phyloP scores from a whole-genome alignment of 1,140 invertebrate genomes.

The Sycophaga agraensis region DNA sequence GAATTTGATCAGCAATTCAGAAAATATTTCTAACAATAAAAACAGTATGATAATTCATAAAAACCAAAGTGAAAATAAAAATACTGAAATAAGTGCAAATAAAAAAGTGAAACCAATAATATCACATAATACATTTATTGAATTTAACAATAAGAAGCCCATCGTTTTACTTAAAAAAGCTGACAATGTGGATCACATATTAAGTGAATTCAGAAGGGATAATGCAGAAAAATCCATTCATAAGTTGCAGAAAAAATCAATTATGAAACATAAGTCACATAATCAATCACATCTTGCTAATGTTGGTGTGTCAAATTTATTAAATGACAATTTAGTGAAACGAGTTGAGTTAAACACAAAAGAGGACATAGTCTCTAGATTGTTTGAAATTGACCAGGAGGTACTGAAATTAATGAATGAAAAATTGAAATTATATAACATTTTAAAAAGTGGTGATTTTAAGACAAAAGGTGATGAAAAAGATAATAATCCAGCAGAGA shows the following conservation, averaged over 20 bases:
- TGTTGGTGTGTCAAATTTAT: background rate
- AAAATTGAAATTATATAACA: conserved; percentile 48
- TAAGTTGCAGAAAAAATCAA: conserved; percentile 14
- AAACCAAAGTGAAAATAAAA: no score
- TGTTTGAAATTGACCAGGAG: conserved; percentile 53
- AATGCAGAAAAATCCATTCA: conserved; percentile 3
- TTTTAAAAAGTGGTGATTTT: conserved; percentile 36
- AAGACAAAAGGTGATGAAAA: background rate
- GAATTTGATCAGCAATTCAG: no score
- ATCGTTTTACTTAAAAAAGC: conserved; percentile 36
- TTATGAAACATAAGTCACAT: conserved; percentile 6
- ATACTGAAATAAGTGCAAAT: background rate
- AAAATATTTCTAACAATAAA: no score
- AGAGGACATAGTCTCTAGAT: conserved; percentile 44
- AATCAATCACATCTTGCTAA: background rate
- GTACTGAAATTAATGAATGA: conserved; percentile 51
- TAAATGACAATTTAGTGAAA: background rate
- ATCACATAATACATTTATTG: no score
- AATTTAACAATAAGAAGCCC: conserved; percentile 7
- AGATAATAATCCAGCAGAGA: background rate
- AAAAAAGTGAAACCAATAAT: background rate
- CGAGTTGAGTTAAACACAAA: conserved; percentile 19
- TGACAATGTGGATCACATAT: conserved; percentile 31
- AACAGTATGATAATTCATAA: background rate
- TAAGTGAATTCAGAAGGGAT: background rate